phyloP scores from a whole-genome alignment of 2,113 vertebrate species.

The Bos taurus region ARS-UCD2.0 NC_037329.1:99687001-99687500 shows the following conservation, averaged over 20 bases:
- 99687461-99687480: background rate
- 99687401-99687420: background rate
- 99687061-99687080: background rate
- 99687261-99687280: background rate
- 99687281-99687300: background rate
- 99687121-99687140: conserved; percentile 53
- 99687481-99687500: background rate
- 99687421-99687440: background rate
- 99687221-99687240: conserved; percentile 49
- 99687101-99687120: conserved; percentile 45
- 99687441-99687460: background rate
- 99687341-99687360: conserved; percentile 15
- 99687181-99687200: conserved; percentile 38
- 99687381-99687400: background rate
- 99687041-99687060: background rate
- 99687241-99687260: conserved; percentile 37
- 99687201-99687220: background rate
- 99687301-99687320: background rate
- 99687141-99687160: conserved; percentile 51
- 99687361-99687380: conserved; percentile 9
- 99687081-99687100: conserved; percentile 34
- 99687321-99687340: background rate
- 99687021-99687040: background rate
- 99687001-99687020: background rate
- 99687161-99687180: conserved; percentile 51